Percentiles rank a stretch among this genome's conserved stretches.
Conservation (phyloP, 2,113 vertebrate species). For the Chionodraco myersi region DNA sequence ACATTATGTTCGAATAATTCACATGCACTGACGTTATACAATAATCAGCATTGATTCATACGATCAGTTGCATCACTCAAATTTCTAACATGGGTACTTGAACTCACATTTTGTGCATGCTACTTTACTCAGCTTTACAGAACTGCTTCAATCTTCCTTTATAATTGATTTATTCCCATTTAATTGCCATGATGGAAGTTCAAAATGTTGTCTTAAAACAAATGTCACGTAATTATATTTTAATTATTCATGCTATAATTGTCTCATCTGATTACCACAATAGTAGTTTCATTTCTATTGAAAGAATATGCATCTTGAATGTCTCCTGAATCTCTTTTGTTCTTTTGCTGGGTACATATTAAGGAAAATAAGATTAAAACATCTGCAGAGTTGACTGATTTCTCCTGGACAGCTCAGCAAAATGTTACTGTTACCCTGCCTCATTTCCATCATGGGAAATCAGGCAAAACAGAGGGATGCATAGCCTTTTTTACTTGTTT, state of each 20-base stretch:
- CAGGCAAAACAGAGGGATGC: neutral
- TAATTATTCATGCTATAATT: neutral
- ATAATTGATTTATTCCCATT: neutral
- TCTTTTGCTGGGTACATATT: neutral
- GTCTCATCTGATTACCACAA: neutral
- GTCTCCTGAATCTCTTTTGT: neutral
- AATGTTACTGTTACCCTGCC: neutral
- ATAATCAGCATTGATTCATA: slow-evolving; percentile 10
- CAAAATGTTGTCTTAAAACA: too few relatives aligned
- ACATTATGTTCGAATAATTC: neutral
- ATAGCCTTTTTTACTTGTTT: neutral
- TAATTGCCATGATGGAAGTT: neutral
- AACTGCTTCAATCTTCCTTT: neutral
- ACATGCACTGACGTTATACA: slow-evolving; percentile 32
- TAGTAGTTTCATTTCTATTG: neutral
- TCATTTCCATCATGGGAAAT: neutral
- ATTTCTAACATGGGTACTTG: neutral
- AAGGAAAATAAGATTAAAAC: neutral
- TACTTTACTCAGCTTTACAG: neutral
- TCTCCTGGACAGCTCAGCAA: neutral
- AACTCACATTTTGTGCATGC: neutral
- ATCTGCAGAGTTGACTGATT: neutral
- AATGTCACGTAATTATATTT: neutral
- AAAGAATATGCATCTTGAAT: neutral
- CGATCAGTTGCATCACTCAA: neutral